Evolutionary conservation across 1,140 invertebrate genomes (phyloP).

Genomic region (Episyrphus balteatus): DNA sequence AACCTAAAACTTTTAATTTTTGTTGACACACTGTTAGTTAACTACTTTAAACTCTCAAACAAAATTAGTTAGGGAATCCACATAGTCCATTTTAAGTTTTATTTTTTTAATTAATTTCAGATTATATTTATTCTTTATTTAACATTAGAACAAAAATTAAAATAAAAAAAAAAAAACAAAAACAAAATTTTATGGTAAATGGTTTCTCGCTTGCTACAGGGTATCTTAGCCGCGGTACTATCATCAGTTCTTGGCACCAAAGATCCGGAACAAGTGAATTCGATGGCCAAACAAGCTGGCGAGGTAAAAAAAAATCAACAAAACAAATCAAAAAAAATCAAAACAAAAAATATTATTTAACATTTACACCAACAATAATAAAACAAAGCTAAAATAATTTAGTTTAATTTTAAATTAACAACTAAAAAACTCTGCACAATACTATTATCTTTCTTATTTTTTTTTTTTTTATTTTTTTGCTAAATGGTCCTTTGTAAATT

Average conservation of each 20-base stretch:
- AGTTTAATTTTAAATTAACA: too few species aligned
- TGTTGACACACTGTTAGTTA: too few species aligned
- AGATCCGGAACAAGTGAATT: slow-evolving; percentile 77
- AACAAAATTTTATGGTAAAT: slow-evolving; percentile 9
- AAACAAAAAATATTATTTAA: neutral
- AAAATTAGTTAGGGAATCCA: neutral
- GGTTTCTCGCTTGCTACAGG: slow-evolving; percentile 57
- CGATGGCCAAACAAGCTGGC: slow-evolving; percentile 84
- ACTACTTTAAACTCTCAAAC: too few species aligned
- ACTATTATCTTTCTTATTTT: too few species aligned
- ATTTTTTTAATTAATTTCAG: neutral
- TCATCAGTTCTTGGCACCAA: slow-evolving; percentile 76
- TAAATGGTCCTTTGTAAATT: neutral
- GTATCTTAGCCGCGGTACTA: slow-evolving; percentile 78
- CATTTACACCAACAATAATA: too few species aligned
- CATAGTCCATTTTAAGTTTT: slow-evolving; percentile 2
- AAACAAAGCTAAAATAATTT: too few species aligned
- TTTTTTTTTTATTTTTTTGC: neutral
- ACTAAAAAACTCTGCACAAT: too few species aligned
- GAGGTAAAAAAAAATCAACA: slow-evolving; percentile 54
- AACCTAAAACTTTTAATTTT: too few species aligned
- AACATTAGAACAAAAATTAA: slow-evolving; percentile 2
- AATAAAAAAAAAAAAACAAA: slow-evolving; percentile 1
- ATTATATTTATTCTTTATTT: slow-evolving; percentile 2
- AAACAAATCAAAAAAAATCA: neutral